Evolutionary conservation across 2,113 vertebrate species (phyloP).

Genomic region (Ctenodactylus gundi): DNA sequence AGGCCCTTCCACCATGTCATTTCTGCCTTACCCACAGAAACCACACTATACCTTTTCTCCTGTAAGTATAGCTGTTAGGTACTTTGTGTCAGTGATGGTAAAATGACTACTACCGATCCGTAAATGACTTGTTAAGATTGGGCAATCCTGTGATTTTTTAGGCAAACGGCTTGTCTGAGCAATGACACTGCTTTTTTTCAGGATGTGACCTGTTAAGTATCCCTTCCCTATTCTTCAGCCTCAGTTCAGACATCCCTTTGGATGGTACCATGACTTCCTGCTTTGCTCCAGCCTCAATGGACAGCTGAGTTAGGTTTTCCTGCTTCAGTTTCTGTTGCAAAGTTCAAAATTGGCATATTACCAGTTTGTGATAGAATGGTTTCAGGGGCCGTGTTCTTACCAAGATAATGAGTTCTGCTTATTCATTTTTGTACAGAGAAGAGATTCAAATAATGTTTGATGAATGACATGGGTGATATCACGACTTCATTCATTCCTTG

Average conservation of each 20-base stretch:
- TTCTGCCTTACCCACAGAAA: neutral
- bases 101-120: neutral
- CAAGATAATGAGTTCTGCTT: neutral
- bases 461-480: neutral
- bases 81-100: neutral
- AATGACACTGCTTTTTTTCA: neutral
- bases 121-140: neutral
- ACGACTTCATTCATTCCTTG: neutral
- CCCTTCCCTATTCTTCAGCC: neutral
- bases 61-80: neutral
- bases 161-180: neutral
- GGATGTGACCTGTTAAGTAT: neutral
- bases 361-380: neutral
- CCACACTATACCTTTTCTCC: neutral
- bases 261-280: neutral
- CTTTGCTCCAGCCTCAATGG: neutral
- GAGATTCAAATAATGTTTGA: neutral
- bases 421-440: conserved; percentile 7
- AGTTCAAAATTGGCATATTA: conserved; percentile 33
- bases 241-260: neutral
- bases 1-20: neutral
- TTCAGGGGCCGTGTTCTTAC: neutral
- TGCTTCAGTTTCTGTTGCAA: neutral
- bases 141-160: neutral
- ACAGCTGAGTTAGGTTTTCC: neutral